phyloP scores from a whole-genome alignment of 2,888 invertebrate genomes.

The Elmis aenea region DNA sequence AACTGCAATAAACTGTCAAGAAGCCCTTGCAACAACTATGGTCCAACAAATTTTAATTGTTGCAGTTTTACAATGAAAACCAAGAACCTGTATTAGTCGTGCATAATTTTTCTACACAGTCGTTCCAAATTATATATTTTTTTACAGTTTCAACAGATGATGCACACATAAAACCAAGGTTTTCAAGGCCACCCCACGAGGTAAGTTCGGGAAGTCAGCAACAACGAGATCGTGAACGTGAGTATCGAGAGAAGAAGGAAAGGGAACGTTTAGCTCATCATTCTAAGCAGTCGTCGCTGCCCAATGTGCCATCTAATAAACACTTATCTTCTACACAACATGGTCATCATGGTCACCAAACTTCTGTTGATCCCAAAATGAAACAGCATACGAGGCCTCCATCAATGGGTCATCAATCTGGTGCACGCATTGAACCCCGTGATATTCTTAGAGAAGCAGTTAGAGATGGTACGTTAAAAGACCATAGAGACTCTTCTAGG shows the following conservation, averaged over 20 bases:
- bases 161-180: slow-evolving; percentile 37
- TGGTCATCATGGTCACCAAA: slow-evolving; percentile 28
- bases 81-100: neutral
- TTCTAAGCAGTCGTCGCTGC: slow-evolving; percentile 15
- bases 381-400: slow-evolving; percentile 34
- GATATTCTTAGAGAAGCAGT: slow-evolving; percentile 39
- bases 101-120: neutral
- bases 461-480: slow-evolving; percentile 29
- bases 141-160: slow-evolving; percentile 19
- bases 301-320: slow-evolving; percentile 20
- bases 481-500: slow-evolving; percentile 13
- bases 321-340: slow-evolving; percentile 25
- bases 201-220: slow-evolving; percentile 43
- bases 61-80: no score
- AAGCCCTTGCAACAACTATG: no score
- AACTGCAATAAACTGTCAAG: no score
- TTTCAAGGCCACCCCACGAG: slow-evolving; percentile 35
- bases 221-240: slow-evolving; percentile 53
- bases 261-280: slow-evolving; percentile 51
- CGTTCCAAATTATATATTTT: slow-evolving; percentile 1
- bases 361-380: slow-evolving; percentile 37
- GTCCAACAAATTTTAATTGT: no score
- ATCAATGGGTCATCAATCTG: slow-evolving; percentile 20
- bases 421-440: slow-evolving; percentile 30
- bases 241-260: slow-evolving; percentile 61